Evolutionary conservation across 2,797 vertebrate genomes (phyloP).

Genomic region (Geotrypetes seraphini): DNA sequence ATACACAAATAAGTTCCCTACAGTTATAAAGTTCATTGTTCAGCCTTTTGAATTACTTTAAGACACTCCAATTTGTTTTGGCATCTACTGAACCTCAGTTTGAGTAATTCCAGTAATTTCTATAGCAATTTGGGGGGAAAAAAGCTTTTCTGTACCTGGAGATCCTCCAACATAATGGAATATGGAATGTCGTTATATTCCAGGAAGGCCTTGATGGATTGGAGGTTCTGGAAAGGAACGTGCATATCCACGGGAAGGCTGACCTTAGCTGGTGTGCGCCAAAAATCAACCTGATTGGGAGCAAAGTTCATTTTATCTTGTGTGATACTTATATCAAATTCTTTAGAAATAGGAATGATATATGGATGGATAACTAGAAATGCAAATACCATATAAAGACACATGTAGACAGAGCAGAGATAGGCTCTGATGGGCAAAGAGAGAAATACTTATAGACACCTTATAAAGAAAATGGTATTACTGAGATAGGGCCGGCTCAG

Average conservation of each 20-base stretch:
- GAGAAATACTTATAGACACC: neutral
- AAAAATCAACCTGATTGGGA: conserved; percentile 45
- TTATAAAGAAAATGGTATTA: neutral
- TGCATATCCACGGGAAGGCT: conserved; percentile 29
- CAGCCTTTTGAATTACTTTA: no score
- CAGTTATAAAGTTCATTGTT: no score
- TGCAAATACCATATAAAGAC: neutral
- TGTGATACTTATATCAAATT: neutral
- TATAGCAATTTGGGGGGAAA: neutral
- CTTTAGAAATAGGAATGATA: neutral
- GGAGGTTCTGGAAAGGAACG: conserved; percentile 36
- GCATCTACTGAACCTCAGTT: no score
- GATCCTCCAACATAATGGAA: conserved; percentile 42
- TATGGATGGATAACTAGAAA: neutral
- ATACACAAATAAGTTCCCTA: no score
- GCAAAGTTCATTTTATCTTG: neutral
- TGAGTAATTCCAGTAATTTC: no score
- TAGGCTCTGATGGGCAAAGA: neutral
- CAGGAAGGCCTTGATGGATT: conserved; percentile 37
- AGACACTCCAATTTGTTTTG: no score
- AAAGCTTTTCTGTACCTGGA: conserved; percentile 47
- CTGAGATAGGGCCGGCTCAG: neutral
- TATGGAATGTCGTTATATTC: conserved; percentile 29
- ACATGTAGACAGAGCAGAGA: accelerated
- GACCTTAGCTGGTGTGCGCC: conserved; percentile 29